Evolutionary conservation across 2,113 vertebrate genomes (phyloP).

Genomic region (Nothobranchius furzeri): DNA sequence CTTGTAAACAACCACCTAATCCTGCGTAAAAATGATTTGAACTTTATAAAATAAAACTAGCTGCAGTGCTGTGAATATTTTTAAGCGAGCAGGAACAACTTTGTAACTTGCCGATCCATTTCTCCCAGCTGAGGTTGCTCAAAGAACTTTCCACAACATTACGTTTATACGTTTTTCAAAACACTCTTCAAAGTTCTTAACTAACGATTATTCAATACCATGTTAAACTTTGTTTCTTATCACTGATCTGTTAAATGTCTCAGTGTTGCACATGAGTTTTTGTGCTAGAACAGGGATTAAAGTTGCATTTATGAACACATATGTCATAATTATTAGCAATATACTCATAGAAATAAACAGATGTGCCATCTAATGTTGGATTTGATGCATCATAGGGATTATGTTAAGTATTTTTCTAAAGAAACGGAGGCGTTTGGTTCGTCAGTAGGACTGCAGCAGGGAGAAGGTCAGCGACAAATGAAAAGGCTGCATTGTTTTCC

Average conservation of each 20-base stretch:
- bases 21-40: too few species aligned
- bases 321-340: neutral
- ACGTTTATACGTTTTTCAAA: too few species aligned
- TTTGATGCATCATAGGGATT: neutral
- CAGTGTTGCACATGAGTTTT: neutral
- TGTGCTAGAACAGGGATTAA: neutral
- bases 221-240: neutral
- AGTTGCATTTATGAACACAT: neutral
- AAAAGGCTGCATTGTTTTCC: constrained; percentile 72
- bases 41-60: too few species aligned
- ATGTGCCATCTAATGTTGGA: too few species aligned
- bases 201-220: neutral
- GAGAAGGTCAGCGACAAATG: constrained; percentile 54
- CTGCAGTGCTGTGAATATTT: too few species aligned
- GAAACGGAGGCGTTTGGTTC: constrained; percentile 6
- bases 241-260: neutral
- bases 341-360: neutral
- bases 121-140: too few species aligned
- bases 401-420: neutral
- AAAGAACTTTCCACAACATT: too few species aligned
- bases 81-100: too few species aligned
- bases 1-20: too few species aligned
- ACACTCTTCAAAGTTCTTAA: too few species aligned
- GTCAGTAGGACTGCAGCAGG: constrained; percentile 26
- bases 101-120: too few species aligned